A percentile compares a stretch with the other conserved stretches of the same genome.
phyloP scores from a whole-genome alignment of 2,113 vertebrate genomes.

The Mola mola region DNA sequence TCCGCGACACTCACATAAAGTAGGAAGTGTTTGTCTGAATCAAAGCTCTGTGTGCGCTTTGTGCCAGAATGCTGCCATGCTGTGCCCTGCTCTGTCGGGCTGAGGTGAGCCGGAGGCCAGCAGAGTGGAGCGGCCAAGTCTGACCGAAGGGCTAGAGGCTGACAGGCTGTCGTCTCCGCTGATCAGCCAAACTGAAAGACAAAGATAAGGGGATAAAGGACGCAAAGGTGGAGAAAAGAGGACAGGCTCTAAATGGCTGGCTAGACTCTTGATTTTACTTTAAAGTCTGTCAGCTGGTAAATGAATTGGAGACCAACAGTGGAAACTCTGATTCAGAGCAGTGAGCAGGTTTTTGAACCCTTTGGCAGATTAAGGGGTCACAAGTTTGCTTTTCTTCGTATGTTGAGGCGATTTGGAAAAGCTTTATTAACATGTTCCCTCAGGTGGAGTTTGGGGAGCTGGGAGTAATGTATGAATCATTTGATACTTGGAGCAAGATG shows the following conservation, averaged over 20 bases:
- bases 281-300: constrained; percentile 26
- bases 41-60: constrained; percentile 55
- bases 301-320: constrained; percentile 15
- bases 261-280: constrained; percentile 27
- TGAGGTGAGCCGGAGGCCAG: constrained; percentile 57
- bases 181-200: constrained; percentile 47
- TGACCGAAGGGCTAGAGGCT: constrained; percentile 44
- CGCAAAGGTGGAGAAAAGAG: constrained; percentile 3
- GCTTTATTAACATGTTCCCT: neutral
- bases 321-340: constrained; percentile 28
- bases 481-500: constrained; percentile 7
- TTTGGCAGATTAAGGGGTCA: constrained; percentile 5
- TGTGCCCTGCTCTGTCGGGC: constrained; percentile 57
- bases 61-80: constrained; percentile 63
- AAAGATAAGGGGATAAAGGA: constrained; percentile 28
- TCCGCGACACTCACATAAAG: constrained; percentile 28
- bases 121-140: constrained; percentile 47
- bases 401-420: constrained; percentile 13
- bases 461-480: constrained; percentile 1
- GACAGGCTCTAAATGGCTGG: constrained; percentile 7
- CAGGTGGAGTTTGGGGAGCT: neutral
- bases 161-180: constrained; percentile 49
- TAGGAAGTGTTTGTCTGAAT: constrained; percentile 65
- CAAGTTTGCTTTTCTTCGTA: constrained; percentile 13
- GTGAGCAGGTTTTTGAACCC: constrained; percentile 9